These are phyloP conservation scores for Eubucco bourcierii DNA, from an alignment of 2,113 vertebrate genomes.

Conservation along the genomic window DNA sequence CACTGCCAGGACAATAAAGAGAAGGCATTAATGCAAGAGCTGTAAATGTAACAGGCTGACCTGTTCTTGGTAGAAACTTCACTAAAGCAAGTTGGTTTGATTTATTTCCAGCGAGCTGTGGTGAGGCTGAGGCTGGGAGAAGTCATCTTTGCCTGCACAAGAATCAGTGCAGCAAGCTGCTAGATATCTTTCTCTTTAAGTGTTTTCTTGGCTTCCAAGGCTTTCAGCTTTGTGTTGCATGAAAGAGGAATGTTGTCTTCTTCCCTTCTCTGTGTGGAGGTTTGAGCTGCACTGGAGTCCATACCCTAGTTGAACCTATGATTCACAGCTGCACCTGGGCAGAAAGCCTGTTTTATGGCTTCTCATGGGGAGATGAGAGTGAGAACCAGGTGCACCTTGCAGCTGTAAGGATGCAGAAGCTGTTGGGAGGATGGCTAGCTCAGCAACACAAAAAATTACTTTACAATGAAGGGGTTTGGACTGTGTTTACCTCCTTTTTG, in stretches of 20 bases:
- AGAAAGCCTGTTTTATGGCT: not conserved
- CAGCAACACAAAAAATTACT: not conserved
- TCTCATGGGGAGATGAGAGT: not conserved
- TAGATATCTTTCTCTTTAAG: not conserved
- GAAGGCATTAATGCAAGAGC: not conserved
- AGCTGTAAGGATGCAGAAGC: not conserved
- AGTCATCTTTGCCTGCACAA: not conserved
- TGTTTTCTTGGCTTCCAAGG: not conserved
- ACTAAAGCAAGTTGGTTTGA: not conserved
- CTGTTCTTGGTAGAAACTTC: not conserved
- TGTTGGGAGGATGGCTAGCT: not conserved
- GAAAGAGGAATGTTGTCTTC: not conserved
- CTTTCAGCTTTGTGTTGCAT: not conserved
- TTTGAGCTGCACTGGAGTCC: accelerated
- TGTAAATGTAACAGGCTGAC: not conserved
- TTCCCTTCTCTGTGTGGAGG: not conserved
- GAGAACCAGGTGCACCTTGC: not conserved
- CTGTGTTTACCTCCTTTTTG: accelerated
- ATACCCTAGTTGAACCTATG: accelerated
- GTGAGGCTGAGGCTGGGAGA: not conserved
- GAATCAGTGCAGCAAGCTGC: not conserved
- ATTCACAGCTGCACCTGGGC: not conserved
- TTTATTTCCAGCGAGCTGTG: slow-evolving; percentile 3
- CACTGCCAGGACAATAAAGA: not conserved
- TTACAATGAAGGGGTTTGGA: accelerated